These are phyloP conservation scores for Globicephala melas DNA, from an alignment of 2,113 vertebrate species.

Conservation along the genomic window DNA sequence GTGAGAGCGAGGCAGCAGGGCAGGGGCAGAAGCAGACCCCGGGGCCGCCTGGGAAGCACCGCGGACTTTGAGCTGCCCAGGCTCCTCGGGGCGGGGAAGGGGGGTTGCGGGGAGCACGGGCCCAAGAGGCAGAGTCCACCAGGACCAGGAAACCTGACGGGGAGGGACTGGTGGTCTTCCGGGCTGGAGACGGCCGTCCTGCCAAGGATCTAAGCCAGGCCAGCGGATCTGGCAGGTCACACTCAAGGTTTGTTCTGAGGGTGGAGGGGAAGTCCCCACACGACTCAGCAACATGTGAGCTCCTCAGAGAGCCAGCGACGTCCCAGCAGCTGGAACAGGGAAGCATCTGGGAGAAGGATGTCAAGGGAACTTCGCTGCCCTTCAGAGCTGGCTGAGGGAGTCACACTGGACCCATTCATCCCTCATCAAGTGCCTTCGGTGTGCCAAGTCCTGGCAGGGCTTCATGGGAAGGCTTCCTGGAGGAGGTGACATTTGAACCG, in stretches of 20 bases:
- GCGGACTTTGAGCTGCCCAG: background rate
- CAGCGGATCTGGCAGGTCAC: background rate
- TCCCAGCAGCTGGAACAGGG: background rate
- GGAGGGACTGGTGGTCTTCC: background rate
- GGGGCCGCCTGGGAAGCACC: background rate
- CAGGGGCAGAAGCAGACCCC: background rate
- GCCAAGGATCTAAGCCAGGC: background rate
- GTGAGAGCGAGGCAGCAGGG: fast-evolving
- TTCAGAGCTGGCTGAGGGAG: background rate
- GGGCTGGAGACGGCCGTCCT: background rate
- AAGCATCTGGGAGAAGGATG: background rate
- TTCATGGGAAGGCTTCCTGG: background rate
- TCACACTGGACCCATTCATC: fast-evolving
- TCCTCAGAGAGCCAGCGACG: fast-evolving
- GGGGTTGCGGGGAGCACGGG: background rate
- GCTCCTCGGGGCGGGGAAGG: fast-evolving
- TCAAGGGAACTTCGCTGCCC: background rate
- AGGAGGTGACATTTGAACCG: background rate
- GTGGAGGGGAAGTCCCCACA: background rate
- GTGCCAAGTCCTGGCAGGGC: background rate
- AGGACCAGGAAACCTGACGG: background rate
- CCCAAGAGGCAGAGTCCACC: background rate
- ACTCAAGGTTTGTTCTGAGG: background rate
- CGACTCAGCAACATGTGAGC: background rate
- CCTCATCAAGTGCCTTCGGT: fast-evolving